Evolutionary conservation across 2,113 vertebrate species (phyloP), one percentile per base, ranked within the genome.

Genomic region (Epinephelus fuscoguttatus): DNA sequence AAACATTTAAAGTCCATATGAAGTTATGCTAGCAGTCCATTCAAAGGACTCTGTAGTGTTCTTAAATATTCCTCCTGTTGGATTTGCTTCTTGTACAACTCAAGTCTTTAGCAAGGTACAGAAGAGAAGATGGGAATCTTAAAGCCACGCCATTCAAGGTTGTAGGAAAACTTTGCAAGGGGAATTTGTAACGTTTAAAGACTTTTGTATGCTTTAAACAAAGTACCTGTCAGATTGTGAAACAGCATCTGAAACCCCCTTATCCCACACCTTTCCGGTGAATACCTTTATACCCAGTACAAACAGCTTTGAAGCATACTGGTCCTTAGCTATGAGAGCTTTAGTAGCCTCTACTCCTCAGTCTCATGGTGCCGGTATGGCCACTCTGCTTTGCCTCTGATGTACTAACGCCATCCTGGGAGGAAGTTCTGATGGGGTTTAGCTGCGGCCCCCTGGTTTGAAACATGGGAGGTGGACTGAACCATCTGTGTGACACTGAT

Each of bases 401-500:
- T 82, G 75, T 56, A 45, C 74, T 19, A 55, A 70, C 19, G 17
- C 40, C 77, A 27, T 83, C 84, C 84, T 82, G 78, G 63, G 84
- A 90, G 86, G 88, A 91, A 92, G 85, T 77, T 77, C 18, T 82
- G 78, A 78, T 42, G 61, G 25, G 84, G 70, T 81, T 91, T 81
- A 90, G 84, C 37, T 63, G 73, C 50, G 82, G 82, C 91, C 89
- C 91, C 93, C 85, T 52, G 82, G 86, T 91, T 83, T 87, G 86
- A 90, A 86, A 91, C 74, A 88, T 56, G 80, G 93, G 86, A 89
- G 92, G 84, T 90, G 92, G 93, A 92, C 92, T 53, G 85, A 90
- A 94, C 92, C 91, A 93, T 94, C 93, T 95, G 93, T 77, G 93
- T 90, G 84, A 84, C 18, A 27, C 80, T 85, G 83, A 83, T 64